These are phyloP conservation scores for Mystacides longicornis DNA, from an alignment of 2,888 invertebrate species.

Conservation along the genomic window DNA sequence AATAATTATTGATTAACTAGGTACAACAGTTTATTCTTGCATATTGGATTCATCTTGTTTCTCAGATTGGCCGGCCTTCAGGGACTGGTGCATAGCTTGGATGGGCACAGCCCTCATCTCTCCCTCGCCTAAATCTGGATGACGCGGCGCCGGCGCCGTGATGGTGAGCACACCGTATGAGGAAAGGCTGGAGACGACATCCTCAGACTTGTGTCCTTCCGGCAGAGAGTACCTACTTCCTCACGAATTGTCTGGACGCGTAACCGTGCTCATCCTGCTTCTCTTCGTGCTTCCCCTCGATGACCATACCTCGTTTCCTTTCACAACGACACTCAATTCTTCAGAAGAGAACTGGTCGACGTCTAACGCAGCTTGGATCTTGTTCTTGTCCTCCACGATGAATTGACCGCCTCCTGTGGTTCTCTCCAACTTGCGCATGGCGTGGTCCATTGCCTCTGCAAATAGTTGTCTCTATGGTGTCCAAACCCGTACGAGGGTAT, in stretches of 20 bases:
- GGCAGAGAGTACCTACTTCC: conserved; percentile 70
- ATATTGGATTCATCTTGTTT: too few relatives aligned
- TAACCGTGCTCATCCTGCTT: conserved; percentile 66
- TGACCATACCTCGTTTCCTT: conserved; percentile 59
- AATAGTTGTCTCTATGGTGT: neutral
- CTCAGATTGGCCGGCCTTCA: too few relatives aligned
- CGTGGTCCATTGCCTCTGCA: neutral
- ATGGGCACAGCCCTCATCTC: conserved; percentile 52
- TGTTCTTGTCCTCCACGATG: conserved; percentile 37
- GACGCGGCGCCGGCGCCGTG: conserved; percentile 46
- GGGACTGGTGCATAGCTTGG: conserved; percentile 43
- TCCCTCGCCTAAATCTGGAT: conserved; percentile 40
- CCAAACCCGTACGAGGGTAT: neutral
- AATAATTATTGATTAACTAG: too few relatives aligned
- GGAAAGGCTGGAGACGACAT: conserved; percentile 65
- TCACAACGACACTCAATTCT: conserved; percentile 69
- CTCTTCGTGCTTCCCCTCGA: conserved; percentile 76
- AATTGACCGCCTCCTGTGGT: neutral
- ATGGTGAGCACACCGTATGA: conserved; percentile 69
- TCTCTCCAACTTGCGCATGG: neutral
- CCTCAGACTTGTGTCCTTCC: conserved; percentile 61
- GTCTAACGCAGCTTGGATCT: conserved; percentile 63
- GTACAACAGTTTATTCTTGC: too few relatives aligned
- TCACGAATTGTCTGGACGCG: conserved; percentile 65
- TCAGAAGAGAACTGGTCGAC: conserved; percentile 71